Evolutionary conservation across 2,797 vertebrate genomes (phyloP), one percentile per base, ranked within the genome.

Genomic region (Pelobates cultripes): DNA sequence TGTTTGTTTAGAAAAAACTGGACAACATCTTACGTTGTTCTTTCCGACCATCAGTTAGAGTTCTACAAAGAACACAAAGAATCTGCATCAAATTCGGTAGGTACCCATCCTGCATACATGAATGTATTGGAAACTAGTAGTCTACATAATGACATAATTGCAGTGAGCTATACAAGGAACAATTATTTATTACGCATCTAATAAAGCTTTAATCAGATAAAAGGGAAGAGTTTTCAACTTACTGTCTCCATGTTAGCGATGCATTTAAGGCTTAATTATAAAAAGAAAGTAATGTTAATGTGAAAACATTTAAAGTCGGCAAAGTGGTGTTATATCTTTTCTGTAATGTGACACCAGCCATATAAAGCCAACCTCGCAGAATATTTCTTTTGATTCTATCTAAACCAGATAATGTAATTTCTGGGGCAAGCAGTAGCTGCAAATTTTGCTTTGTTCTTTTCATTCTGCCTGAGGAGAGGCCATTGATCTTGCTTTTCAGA

Each of bases 51-150:
- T 72, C 95, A 94, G 89, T 91, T 98, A 75, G 92, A 95, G 80
- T 95, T 98, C 87, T 95, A 96, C 88, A 99, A 98, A 89, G 96
- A 99, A 78, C 93, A 91, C 88, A 97, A 97, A 86, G 96, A 96
- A 4, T 87, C 91, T 0, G 43, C 92, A 75, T 87, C 90, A 73
- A 94, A 90, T 86, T 78, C 91, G 95, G 97, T 97, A 93, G 70
- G 93, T 85, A 85, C 57, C 66, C 85, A 67, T 12, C 12, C 6
- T 15, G 5, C 53, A 4, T 44, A 64, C 73, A 82, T 69, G 61
- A 61, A 85, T 73, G 61, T 77, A 85, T 70, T 63, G 83, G 85
- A 86, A 85, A 88, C 28, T 41, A 15, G 67, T 64, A 43, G 66
- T 68, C 42, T 70, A 70, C 68, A 45, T 43, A 70, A 45, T 70